Base-by-base conservation (phyloP, 2,113 vertebrate species). In the Oreochromis spilurus region DNA sequence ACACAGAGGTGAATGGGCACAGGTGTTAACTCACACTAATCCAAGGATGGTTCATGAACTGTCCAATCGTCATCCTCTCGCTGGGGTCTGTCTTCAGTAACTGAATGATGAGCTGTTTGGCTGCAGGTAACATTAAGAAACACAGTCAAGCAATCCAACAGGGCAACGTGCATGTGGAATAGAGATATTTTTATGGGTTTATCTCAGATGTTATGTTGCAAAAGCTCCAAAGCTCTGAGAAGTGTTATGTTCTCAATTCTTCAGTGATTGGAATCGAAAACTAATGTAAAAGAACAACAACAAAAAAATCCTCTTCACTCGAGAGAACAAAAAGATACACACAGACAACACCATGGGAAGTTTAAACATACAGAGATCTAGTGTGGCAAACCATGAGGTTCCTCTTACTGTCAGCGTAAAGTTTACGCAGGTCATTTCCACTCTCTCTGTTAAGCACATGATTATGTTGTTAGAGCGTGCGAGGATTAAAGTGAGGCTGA, bases 31-130 rank as follows among this genome's bases (percentile, higher is more conserved):
- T 97, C 95, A 99, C 98, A 2, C 98, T 98, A 91, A 99, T 99
- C 99, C 99, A 99, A 29, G 98, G 97, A 79, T 99, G 97, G 95
- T 98, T 99, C 97, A 98, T 98, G 87, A 99, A 99, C 82, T 99
- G 97, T 67, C 96, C 94, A 79, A 99, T 97, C 72, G 97, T 98
- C 97, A 99, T 97, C 92, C 98, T 96, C 94, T 99, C 98, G 2
- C 95, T 99, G 50, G 98, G 98, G 72, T 99, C 97, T 1, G 99
- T 99, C 96, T 98, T 99, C 95, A 99, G 95, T 54, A 99, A 94
- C 72, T 98, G 97, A 86, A 97, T 94, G 93, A 99, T 99, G 89
- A 99, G 95, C 82, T 99, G 97, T 91, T 99, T 99, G 81, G 97
- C 98, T 99, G 91, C 82, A 95, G 82, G 82, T 70, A 88, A 84